A percentile compares a stretch with the other conserved stretches of the same genome.
Evolutionary conservation across 2,113 vertebrate species (phyloP).

Genomic region (Brienomyrus longianalis): DNA sequence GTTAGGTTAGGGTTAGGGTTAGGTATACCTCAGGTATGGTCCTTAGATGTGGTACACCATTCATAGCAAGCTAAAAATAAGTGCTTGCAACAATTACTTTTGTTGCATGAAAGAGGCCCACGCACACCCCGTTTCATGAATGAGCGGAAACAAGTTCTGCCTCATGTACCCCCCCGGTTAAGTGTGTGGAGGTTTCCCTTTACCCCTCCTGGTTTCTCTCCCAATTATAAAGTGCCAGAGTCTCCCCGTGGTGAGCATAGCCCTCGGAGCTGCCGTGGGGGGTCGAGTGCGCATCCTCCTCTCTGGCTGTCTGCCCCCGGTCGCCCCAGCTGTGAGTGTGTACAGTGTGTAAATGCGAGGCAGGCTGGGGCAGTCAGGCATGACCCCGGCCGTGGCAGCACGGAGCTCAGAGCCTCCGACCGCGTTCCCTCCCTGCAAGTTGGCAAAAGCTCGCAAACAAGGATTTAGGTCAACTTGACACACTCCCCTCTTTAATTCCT

Average conservation of each 20-base stretch:
- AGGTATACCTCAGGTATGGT: background rate
- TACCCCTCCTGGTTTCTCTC: conserved; percentile 41
- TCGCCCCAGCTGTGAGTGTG: conserved; percentile 58
- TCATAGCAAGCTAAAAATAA: background rate
- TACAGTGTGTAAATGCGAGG: conserved; percentile 60
- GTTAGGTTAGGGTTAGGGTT: too few species aligned
- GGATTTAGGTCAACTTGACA: conserved; percentile 54
- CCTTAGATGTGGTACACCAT: background rate
- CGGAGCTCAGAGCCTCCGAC: conserved; percentile 65
- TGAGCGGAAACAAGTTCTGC: conserved; percentile 42
- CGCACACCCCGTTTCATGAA: conserved; percentile 36
- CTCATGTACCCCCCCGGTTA: conserved; percentile 44
- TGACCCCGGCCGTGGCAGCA: conserved; percentile 66
- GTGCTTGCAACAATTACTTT: background rate
- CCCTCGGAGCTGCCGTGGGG: conserved; percentile 40
- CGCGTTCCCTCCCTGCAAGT: conserved; percentile 42
- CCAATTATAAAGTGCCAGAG: conserved; percentile 59
- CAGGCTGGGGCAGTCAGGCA: conserved; percentile 61
- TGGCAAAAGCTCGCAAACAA: conserved; percentile 45
- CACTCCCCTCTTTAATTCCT: conserved; percentile 31
- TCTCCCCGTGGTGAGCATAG: conserved; percentile 53
- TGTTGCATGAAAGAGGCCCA: conserved; percentile 16
- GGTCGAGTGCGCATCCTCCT: conserved; percentile 39
- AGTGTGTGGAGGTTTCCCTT: conserved; percentile 52
- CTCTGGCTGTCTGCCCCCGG: conserved; percentile 62